Conservation (phyloP, 2,888 invertebrate species). For the Petrolisthes manimaculis region DNA sequence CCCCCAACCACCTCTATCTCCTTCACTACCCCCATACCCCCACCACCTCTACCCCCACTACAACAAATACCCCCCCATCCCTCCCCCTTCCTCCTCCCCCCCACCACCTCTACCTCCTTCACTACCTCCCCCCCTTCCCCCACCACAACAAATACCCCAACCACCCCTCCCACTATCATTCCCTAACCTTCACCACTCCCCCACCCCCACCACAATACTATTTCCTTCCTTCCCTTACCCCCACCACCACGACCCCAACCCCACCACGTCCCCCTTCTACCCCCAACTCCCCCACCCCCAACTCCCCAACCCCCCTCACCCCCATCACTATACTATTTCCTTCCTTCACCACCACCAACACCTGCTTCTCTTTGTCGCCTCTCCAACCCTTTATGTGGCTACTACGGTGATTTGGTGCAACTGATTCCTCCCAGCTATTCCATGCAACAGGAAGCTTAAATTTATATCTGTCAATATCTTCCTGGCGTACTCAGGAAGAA, state of each 20-base stretch:
- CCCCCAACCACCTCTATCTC: background rate
- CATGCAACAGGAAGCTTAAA: no score
- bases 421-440: no score
- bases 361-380: no score
- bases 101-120: background rate
- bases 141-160: background rate
- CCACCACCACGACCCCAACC: background rate
- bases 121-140: background rate
- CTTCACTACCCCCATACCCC: background rate
- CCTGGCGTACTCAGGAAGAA: no score
- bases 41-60: background rate
- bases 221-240: background rate
- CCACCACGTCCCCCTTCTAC: background rate
- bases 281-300: background rate
- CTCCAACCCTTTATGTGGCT: no score
- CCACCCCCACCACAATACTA: background rate
- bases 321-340: no score
- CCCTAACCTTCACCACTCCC: background rate
- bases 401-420: no score
- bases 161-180: background rate
- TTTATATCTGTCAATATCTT: no score
- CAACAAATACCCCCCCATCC: background rate
- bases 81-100: conserved; percentile 5
- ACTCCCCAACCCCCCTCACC: background rate
- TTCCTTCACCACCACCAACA: no score